Percentiles rank a stretch among this genome's conserved stretches.
phyloP scores from a whole-genome alignment of 2,888 invertebrate genomes.

The Drosophila lutescens region DNA sequence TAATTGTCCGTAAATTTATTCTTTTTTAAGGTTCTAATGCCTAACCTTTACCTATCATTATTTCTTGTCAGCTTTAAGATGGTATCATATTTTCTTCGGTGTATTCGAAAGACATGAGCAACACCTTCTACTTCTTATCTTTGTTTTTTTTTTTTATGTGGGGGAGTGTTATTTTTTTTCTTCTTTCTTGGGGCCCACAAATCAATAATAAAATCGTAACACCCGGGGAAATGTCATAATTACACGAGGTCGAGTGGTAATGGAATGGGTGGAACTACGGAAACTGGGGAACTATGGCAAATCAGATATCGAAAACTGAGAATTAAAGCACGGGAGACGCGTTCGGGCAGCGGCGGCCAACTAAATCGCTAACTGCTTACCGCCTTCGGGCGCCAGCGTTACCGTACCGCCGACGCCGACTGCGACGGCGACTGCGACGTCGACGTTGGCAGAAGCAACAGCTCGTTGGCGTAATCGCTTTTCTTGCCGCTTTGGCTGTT shows the following conservation, averaged over 20 bases:
- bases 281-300: neutral
- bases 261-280: neutral
- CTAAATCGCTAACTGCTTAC: conserved; percentile 49
- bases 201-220: conserved; percentile 34
- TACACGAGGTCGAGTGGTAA: conserved; percentile 2
- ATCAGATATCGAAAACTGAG: neutral
- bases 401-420: conserved; percentile 1
- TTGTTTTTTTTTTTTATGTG: conserved; percentile 2
- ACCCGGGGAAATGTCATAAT: conserved; percentile 27
- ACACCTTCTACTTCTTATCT: conserved; percentile 38
- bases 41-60: neutral
- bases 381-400: conserved; percentile 48
- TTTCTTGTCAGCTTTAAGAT: neutral
- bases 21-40: too few relatives aligned
- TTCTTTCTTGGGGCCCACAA: conserved; percentile 17
- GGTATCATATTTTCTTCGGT: neutral
- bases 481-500: conserved; percentile 32
- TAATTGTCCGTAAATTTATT: too few relatives aligned
- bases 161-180: neutral
- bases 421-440: conserved; percentile 1
- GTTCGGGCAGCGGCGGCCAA: conserved; percentile 41
- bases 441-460: conserved; percentile 18
- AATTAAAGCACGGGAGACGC: conserved; percentile 31
- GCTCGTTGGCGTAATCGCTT: conserved; percentile 64
- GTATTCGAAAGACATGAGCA: conserved; percentile 26